Base-by-base conservation (phyloP, 2,888 invertebrate species). In the Agriopis aurantiaria region DNA sequence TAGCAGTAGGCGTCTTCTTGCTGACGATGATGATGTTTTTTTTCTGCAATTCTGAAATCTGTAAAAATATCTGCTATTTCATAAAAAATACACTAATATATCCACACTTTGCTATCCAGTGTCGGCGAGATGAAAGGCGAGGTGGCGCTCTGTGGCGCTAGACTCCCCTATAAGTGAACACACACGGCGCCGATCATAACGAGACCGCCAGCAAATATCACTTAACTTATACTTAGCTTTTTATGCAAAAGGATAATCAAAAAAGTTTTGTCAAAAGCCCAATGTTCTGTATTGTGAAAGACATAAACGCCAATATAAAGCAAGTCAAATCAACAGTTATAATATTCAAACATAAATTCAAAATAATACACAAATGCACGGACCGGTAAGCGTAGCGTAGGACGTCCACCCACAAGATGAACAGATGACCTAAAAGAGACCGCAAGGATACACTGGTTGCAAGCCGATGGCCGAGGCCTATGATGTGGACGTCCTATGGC, bases 71-170 rank as follows among this genome's bases (percentile, higher is more conserved):
- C 4, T 51, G 8, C 8, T n/a, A 12, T 41, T 48, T 40, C 10
- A 58, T 46, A 65, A 45, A 48, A 33, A 33, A 33, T 33, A 23
- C 33, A 33, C 33, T 33, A 33, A 33, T 33, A 1, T 33, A 33
- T 69, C 76, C 73, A 74, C 41, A 71, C 69, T 68, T 14, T 17
- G 2, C 0, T 4, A 56, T 43, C 67, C 17, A 33, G 63, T 62
- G 71, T 69, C 88, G 88, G 87, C 75, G 68, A 80, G 78, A 83
- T 86, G 76, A 86, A 88, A 85, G 84, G 65, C 8, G 43, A 43
- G 17, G 59, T 69, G 77, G 61, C 61, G 61, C 61, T 61, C 8
- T 40, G 84, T 85, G 87, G 87, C 87, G 88, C 85, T 85, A 81
- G 82, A 76, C 80, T 79, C 14, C 60, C 72, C 76, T 74, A 76